Percentiles rank a stretch among this genome's conserved stretches.
phyloP scores from a whole-genome alignment of 2,888 invertebrate species.

The Agonopterix heracliana region DNA sequence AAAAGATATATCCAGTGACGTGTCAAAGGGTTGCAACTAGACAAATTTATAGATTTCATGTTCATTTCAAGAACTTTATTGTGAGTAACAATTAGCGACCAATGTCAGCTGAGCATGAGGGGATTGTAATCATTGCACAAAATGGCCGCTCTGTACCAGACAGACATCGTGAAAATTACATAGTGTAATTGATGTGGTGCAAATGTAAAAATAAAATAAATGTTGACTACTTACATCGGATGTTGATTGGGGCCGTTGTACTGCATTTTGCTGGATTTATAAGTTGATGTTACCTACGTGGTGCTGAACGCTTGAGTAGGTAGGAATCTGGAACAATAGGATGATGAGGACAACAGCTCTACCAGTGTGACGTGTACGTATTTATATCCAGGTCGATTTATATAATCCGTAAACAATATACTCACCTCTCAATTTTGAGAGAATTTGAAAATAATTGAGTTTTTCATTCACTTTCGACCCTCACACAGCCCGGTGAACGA shows the following conservation, averaged over 20 bases:
- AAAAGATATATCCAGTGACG: no score
- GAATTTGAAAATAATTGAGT: slow-evolving; percentile 52
- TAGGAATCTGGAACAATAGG: slow-evolving; percentile 52
- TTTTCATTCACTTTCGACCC: slow-evolving; percentile 59
- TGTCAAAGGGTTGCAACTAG: no score
- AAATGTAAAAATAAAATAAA: slow-evolving; percentile 5
- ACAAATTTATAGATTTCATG: no score
- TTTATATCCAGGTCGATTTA: neutral
- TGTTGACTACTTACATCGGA: slow-evolving; percentile 56
- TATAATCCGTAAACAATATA: slow-evolving; percentile 11
- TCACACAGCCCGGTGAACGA: slow-evolving; percentile 76
- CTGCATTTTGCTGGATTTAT: slow-evolving; percentile 55
- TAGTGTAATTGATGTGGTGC: neutral
- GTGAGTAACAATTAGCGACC: slow-evolving; percentile 21
- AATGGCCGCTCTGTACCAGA: slow-evolving; percentile 59
- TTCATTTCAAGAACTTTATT: no score
- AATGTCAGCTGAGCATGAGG: slow-evolving; percentile 54
- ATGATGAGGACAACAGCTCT: slow-evolving; percentile 3
- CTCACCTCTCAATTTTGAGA: slow-evolving; percentile 71
- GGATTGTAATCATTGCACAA: slow-evolving; percentile 57
- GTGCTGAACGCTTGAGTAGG: slow-evolving; percentile 52
- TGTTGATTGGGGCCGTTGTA: slow-evolving; percentile 73
- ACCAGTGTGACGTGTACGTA: neutral
- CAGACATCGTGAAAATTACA: slow-evolving; percentile 2
- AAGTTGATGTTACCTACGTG: slow-evolving; percentile 41